Percentiles rank a stretch among this genome's conserved stretches.
These are phyloP conservation scores for Turdus rufiventris DNA, from an alignment of 2,113 vertebrate species.

Conservation along the genomic window DNA sequence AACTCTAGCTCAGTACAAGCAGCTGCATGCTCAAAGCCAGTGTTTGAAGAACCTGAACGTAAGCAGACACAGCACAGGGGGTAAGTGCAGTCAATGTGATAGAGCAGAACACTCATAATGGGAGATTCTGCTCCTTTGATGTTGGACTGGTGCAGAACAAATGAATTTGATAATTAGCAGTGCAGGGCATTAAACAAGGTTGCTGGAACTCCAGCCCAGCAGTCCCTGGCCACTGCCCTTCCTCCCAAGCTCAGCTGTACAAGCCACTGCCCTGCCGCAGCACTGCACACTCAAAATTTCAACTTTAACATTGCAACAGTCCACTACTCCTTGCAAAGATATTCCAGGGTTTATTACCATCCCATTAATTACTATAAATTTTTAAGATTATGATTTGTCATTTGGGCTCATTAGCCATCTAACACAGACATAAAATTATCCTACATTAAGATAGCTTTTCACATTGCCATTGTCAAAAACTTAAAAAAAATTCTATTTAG, in stretches of 20 bases:
- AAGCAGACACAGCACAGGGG: background rate
- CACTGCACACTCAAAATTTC: background rate
- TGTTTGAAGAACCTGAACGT: background rate
- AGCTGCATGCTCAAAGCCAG: background rate
- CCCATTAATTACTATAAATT: background rate
- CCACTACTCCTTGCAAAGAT: background rate
- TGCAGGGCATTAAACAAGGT: background rate
- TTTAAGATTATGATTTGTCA: background rate
- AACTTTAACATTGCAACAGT: background rate
- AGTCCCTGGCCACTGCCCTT: background rate
- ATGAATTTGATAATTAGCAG: background rate
- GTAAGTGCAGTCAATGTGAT: background rate
- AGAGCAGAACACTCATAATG: background rate
- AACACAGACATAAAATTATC: background rate
- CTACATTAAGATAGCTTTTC: background rate
- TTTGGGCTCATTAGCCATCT: constrained; percentile 13
- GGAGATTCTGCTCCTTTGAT: background rate
- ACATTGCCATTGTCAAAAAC: background rate
- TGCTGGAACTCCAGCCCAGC: background rate
- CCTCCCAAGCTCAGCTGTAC: background rate
- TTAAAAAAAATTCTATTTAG: background rate
- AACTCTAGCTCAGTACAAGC: background rate
- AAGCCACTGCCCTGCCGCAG: accelerated
- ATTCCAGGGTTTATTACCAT: background rate
- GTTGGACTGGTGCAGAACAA: background rate